phyloP scores from a whole-genome alignment of 2,113 vertebrate genomes.

The Corvus hawaiiensis region DNA sequence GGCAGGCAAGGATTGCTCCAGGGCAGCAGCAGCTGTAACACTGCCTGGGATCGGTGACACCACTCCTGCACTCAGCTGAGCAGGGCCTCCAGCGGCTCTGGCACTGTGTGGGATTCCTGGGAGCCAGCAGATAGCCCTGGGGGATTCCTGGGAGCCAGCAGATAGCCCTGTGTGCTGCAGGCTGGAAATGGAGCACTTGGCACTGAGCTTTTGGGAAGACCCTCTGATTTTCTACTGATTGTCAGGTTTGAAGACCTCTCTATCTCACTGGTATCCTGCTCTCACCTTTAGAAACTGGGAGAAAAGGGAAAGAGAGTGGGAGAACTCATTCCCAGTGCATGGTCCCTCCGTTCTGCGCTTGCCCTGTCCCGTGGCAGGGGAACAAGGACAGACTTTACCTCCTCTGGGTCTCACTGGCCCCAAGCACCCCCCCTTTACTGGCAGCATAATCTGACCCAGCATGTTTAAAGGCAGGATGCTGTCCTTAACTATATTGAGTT shows the following conservation, averaged over 20 bases:
- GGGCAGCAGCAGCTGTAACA: background rate
- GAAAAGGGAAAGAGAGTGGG: background rate
- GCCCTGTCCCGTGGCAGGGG: fast-evolving
- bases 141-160: background rate
- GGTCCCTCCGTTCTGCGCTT: background rate
- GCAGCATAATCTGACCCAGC: background rate
- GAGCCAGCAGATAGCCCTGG: background rate
- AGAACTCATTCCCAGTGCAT: background rate
- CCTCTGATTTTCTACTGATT: background rate
- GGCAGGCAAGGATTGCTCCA: background rate
- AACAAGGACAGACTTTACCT: background rate
- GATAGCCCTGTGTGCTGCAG: background rate
- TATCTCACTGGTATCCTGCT: background rate
- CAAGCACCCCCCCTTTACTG: background rate
- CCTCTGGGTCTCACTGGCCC: background rate
- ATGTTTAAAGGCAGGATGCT: background rate
- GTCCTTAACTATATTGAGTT: background rate
- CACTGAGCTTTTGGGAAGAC: background rate
- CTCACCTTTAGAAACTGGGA: background rate
- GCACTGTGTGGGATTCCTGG: background rate
- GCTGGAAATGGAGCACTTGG: background rate
- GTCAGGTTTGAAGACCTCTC: background rate
- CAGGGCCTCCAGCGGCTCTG: fast-evolving
- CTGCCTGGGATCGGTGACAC: background rate
- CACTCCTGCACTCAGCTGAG: background rate